These are phyloP conservation scores for Halcyon leucocephala DNA, from an alignment of 2,797 vertebrate species.

Conservation along the genomic window DNA sequence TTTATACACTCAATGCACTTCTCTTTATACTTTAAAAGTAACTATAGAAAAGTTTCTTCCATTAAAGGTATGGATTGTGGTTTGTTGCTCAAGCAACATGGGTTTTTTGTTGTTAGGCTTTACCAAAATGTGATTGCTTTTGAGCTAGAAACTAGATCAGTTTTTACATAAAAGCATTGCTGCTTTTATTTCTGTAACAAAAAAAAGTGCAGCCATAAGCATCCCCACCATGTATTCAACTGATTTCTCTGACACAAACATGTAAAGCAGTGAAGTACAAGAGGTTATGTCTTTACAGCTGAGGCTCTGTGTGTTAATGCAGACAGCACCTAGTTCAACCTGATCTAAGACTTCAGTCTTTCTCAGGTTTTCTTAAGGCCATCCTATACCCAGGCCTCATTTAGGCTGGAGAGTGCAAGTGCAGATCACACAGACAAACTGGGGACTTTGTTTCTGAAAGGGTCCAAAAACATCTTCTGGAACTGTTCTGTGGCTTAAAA, in stretches of 20 bases:
- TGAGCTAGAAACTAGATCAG: background rate
- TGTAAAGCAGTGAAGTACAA: background rate
- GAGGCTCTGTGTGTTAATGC: background rate
- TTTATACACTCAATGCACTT: background rate
- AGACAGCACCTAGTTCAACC: background rate
- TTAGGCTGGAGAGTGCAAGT: too few species aligned
- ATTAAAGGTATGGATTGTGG: background rate
- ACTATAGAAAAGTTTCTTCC: background rate
- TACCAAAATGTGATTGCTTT: background rate
- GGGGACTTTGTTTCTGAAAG: too few species aligned
- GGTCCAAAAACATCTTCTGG: background rate
- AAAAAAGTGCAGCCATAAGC: background rate
- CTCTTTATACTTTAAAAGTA: background rate
- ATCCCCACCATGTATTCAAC: background rate
- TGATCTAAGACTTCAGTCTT: background rate
- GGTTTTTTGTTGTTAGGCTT: background rate
- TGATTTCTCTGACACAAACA: background rate
- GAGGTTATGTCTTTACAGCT: background rate
- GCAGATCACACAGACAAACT: too few species aligned
- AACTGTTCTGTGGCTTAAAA: background rate
- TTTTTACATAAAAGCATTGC: background rate
- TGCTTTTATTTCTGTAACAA: background rate
- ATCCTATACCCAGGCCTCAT: too few species aligned
- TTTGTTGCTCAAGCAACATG: background rate
- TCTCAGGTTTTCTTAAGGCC: too few species aligned